Conservation (phyloP, 1,140 invertebrate species). For the Leptinotarsa defecta region DNA sequence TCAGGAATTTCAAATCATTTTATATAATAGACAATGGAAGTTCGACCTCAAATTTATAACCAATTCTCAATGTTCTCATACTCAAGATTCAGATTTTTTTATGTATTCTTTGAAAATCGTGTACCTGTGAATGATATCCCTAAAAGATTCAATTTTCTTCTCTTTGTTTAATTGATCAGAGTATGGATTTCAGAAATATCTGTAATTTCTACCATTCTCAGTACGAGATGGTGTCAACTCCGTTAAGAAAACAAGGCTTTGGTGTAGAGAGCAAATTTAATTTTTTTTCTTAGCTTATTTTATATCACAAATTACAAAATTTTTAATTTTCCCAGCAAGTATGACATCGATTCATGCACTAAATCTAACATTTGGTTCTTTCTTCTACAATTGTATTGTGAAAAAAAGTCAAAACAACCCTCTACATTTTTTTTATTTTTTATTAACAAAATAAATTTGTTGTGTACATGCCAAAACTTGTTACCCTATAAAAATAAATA, state of each 20-base stretch:
- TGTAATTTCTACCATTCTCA: too few relatives aligned
- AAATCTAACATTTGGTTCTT: constrained; percentile 8
- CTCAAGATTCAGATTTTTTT: too few relatives aligned
- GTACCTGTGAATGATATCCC: too few relatives aligned
- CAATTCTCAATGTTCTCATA: too few relatives aligned
- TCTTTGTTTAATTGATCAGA: too few relatives aligned
- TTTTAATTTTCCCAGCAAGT: neutral
- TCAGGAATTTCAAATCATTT: too few relatives aligned
- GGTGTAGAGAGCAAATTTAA: constrained; percentile 9
- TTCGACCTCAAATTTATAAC: too few relatives aligned
- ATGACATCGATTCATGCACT: neutral
- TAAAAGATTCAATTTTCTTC: too few relatives aligned
- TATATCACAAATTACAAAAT: neutral
- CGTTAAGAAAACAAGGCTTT: neutral
- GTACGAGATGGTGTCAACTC: neutral
- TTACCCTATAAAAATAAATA: constrained; percentile 22
- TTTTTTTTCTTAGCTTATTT: neutral
- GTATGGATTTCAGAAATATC: too few relatives aligned
- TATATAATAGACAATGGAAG: too few relatives aligned
- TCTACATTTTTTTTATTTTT: constrained; percentile 20
- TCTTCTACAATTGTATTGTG: neutral
- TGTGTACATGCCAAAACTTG: constrained; percentile 14
- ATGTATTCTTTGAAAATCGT: too few relatives aligned
- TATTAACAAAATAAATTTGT: constrained; percentile 23
- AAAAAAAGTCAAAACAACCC: constrained; percentile 1